Conservation (phyloP, 2,113 vertebrate species). For the Prietella phreatophila region DNA sequence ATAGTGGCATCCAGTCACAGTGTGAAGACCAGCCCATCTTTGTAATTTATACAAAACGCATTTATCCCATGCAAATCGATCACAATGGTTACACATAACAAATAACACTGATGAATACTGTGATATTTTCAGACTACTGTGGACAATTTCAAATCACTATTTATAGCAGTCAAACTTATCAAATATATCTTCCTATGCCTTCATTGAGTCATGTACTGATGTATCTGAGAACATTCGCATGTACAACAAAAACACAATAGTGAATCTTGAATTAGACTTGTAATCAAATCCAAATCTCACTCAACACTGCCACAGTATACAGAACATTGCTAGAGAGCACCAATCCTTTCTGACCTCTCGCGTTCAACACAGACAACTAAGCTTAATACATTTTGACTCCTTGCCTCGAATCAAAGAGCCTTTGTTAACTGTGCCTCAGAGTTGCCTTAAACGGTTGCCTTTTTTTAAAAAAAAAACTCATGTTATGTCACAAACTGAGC, state of each 20-base stretch:
- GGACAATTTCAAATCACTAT: not conserved
- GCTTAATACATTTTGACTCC: constrained; percentile 8
- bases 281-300: not conserved
- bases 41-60: not conserved
- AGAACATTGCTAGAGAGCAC: not conserved
- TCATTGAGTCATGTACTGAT: not conserved
- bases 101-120: not conserved
- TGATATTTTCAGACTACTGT: not conserved
- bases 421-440: constrained; percentile 26
- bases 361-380: not conserved
- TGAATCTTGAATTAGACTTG: not conserved
- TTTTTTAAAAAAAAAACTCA: not conserved
- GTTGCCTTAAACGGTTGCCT: not conserved
- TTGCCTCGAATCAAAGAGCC: constrained; percentile 19
- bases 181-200: not conserved
- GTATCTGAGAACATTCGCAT: not conserved
- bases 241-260: not conserved
- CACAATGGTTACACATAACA: not conserved
- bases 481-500: not conserved
- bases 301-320: not conserved
- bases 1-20: not conserved
- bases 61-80: not conserved
- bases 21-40: not conserved
- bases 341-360: not conserved
- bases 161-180: not conserved